Evolutionary conservation across 2,888 invertebrate species (phyloP), one percentile per base, ranked within the genome.

Genomic region (Autographa pulchrina): DNA sequence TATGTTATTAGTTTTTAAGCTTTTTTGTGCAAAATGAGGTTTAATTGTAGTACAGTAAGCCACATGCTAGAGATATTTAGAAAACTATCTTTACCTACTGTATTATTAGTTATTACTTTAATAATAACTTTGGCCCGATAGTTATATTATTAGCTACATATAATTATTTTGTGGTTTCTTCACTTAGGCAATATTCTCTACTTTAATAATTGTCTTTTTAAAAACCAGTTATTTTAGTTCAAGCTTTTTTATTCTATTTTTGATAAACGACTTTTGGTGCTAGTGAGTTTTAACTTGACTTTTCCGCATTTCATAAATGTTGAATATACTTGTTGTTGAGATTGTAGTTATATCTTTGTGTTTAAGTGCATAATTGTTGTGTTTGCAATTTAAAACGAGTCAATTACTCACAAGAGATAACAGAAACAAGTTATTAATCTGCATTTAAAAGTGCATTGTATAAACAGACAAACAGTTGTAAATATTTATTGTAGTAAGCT

Each of bases 1-100:
- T 85, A 86, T 80, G 85, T 86, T 85, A 87, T 86, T 86, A 85
- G 72, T 85, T 87, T 84, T 83, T 82, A 77, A 77, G 71, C 67
- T 74, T 72, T 71, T 78, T 77, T 61, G 43, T 77, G 62, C 64
- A 82, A 82, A 71, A 81, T 75, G 70, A 81, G 59, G 74, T 82
- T 81, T 87, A 82, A 82, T 83, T 87, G 82, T 75, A 76, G 81
- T 80, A 75, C 75, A 80, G 77, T 81, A 79, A 77, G 79, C 71
- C 64, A n/a, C 38, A 38, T 48, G 48, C 48, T n/a, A 16, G 20
- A 9, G 25, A 56, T 6, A 48, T 48, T 48, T n/a, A n/a, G 16
- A n/a, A 5, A 43, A 43, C 0, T 41, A 16, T 48, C 16, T 48
- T 48, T 48, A n/a, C n/a, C 48, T 48, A 7, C 16, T n/a, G 48